Evolutionary conservation across 1,140 invertebrate genomes (phyloP).

Genomic region (Phthorimaea operculella): DNA sequence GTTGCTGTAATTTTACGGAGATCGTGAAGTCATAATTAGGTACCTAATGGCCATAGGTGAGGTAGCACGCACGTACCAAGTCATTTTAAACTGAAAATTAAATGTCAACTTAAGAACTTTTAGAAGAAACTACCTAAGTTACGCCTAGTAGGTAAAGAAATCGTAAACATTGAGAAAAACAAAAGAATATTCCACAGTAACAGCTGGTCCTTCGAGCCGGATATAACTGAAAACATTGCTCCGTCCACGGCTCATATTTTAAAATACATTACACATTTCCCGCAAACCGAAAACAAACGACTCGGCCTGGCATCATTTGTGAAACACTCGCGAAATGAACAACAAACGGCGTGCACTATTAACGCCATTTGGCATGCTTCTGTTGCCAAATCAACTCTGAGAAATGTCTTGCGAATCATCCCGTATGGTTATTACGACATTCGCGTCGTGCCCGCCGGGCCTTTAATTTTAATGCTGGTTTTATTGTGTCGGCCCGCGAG

Average conservation of each 20-base stretch:
- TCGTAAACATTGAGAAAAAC: too few relatives aligned
- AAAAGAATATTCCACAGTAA: not conserved
- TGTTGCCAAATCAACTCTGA: conserved; percentile 31
- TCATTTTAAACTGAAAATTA: too few relatives aligned
- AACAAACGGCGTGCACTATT: conserved; percentile 7
- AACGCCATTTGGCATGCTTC: conserved; percentile 23
- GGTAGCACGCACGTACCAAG: too few relatives aligned
- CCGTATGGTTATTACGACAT: conserved; percentile 23
- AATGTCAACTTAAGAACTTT: too few relatives aligned
- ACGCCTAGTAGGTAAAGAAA: too few relatives aligned
- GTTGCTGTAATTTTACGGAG: too few relatives aligned
- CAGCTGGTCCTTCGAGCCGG: not conserved
- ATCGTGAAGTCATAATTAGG: too few relatives aligned
- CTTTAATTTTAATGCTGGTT: conserved; percentile 31
- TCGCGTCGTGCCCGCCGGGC: conserved; percentile 12
- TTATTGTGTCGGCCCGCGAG: conserved; percentile 37
- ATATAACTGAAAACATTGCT: not conserved
- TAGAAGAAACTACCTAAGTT: too few relatives aligned
- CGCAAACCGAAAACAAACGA: not conserved
- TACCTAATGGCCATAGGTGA: too few relatives aligned
- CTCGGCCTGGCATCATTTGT: not conserved
- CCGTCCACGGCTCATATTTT: not conserved
- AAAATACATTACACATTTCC: not conserved
- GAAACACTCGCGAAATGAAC: not conserved
- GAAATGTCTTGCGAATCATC: conserved; percentile 27